Evolutionary conservation across 2,113 vertebrate species (phyloP).

Genomic region (Spheniscus mendiculus): DNA sequence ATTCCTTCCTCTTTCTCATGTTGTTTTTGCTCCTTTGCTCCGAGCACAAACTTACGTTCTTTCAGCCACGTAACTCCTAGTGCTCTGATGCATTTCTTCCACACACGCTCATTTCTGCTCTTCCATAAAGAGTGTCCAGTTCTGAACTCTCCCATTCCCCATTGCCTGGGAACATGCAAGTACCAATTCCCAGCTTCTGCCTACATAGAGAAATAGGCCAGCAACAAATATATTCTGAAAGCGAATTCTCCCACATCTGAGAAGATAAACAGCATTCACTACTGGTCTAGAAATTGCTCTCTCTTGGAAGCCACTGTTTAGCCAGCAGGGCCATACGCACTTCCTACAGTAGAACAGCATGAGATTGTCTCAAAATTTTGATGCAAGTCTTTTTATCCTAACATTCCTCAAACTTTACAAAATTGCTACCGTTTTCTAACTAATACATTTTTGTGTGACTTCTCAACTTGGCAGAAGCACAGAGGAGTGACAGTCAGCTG

Average conservation of each 20-base stretch:
- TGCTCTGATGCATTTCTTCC: neutral
- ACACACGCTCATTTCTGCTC: neutral
- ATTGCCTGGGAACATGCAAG: neutral
- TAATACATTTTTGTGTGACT: neutral
- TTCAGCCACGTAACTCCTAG: neutral
- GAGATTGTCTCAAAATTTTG: neutral
- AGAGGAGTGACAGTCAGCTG: conserved; percentile 38
- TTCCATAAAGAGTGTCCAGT: neutral
- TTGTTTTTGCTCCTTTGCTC: neutral
- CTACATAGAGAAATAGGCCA: neutral
- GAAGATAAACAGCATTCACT: neutral
- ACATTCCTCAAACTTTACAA: neutral
- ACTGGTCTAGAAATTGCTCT: neutral
- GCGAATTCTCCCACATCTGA: neutral
- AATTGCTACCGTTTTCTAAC: neutral
- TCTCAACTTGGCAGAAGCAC: conserved; percentile 41
- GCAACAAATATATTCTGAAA: neutral
- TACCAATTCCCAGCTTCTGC: neutral
- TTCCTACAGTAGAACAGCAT: neutral
- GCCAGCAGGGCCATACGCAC: neutral
- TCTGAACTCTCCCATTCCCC: neutral
- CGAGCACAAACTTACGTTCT: neutral
- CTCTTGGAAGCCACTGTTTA: neutral
- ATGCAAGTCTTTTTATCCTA: neutral
- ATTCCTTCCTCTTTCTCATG: neutral